phyloP scores from a whole-genome alignment of 1,140 invertebrate species.

The Megathymus violae region DNA sequence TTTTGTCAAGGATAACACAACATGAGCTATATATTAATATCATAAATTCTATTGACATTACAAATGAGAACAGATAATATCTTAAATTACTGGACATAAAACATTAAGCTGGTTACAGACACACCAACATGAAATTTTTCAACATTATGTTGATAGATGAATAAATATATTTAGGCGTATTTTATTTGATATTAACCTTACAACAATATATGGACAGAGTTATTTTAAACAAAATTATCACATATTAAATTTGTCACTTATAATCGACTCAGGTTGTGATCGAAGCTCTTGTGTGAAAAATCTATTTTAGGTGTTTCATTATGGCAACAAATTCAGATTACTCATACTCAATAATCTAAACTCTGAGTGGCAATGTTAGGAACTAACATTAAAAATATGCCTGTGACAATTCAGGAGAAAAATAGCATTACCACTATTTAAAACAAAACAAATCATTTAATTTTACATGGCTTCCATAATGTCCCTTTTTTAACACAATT shows the following conservation, averaged over 20 bases:
- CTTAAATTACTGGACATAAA: constrained; percentile 42
- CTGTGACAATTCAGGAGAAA: constrained; percentile 13
- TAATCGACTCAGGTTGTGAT: constrained; percentile 39
- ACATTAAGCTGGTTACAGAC: constrained; percentile 35
- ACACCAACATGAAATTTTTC: constrained; percentile 36
- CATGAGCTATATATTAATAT: constrained; percentile 37
- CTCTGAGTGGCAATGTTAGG: constrained; percentile 27
- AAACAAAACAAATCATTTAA: no score
- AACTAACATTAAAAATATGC: constrained; percentile 21
- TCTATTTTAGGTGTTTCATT: constrained; percentile 30
- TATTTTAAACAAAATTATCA: constrained; percentile 71
- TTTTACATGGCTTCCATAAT: no score
- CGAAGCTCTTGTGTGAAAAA: constrained; percentile 37
- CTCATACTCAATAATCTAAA: constrained; percentile 18
- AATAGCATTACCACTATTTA: background rate
- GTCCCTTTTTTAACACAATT: background rate
- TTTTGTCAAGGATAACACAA: constrained; percentile 22
- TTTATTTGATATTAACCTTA: constrained; percentile 47
- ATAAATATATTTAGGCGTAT: constrained; percentile 41
- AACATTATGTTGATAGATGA: constrained; percentile 33
- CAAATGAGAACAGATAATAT: constrained; percentile 41
- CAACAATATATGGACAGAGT: constrained; percentile 70
- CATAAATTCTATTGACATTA: constrained; percentile 48
- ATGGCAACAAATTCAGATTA: constrained; percentile 34
- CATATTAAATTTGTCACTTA: constrained; percentile 57